Evolutionary conservation across 1,140 invertebrate genomes (phyloP), one percentile per base, ranked within the genome.

Genomic region (Lepidurus packardi): DNA sequence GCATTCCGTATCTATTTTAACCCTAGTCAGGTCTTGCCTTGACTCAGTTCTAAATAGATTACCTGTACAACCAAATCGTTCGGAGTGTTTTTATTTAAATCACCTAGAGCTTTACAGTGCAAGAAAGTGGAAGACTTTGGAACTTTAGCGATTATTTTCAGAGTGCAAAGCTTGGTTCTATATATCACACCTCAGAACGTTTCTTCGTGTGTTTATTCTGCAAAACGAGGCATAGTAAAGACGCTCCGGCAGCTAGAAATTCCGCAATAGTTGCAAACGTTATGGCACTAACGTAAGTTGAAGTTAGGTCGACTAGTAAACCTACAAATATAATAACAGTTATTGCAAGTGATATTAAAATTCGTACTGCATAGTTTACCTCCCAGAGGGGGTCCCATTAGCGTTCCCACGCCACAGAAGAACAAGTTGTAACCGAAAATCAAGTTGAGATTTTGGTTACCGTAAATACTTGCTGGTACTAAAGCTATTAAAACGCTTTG

Each of bases 381-480:
- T 77, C 78, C 81, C 13, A 80, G n/a, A 9, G 81, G 81, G 44
- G 80, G 77, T 78, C 78, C 80, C 10, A 79, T 74, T 9, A 81
- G 80, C 7, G 53, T 79, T 77, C 81, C 81, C 45, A 78, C 21
- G n/a, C 81, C 81, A 41, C 77, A 80, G 16, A 78, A 79, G 53
- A 81, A 81, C 44, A 81, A 77, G 11, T 75, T 75, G 73, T 77
- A 80, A 16, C 81, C 81, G 34, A 80, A 80, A 5, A 80, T 77
- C n/a, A 75, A 42, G n/a, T 79, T 76, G 45, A 81, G 73, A 73
- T 81, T 81, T 16, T 79, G n/a, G 13, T 79, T 43, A 77, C 81
- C 81, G 75, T 73, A 81, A 7, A 80, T 73, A 6, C n/a, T n/a
- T 7, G 43, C 53, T 10, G 81, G 81, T 13, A 75, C 78, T n/a